Base-by-base conservation (phyloP, 2,113 vertebrate species). In the Cavia porcellus region DNA sequence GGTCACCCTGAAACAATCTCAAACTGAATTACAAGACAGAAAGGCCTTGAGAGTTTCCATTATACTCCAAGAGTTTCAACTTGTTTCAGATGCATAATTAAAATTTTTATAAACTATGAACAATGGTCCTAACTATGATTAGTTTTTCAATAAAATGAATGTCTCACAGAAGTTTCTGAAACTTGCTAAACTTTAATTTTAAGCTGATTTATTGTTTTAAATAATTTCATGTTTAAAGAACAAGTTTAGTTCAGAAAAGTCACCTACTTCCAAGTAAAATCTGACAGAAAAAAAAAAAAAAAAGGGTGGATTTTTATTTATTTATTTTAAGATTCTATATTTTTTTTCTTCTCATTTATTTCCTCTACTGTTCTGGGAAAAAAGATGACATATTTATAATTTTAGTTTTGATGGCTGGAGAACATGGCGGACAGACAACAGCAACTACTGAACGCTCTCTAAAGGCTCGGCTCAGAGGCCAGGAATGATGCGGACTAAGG, bases 131-230 rank as follows among this genome's bases (percentile, higher is more conserved):
- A 87, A 80, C 32, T 55, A 93, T 10, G 24, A 61, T 0, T 64
- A 38, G 45, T 32, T 83, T 88, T 72, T 72, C 59, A 77, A 68
- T 89, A 62, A 93, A 90, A 87, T 50, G 77, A 79, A 72, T n/a
- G 57, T 1, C 52, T 52, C 22, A 35, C 52, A 74, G 10, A 95
- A 66, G 52, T 64, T 86, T 86, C 30, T 32, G 74, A 86, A 83
- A 15, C 52, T 92, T 90, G 20, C 45, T 95, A 86, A 89, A 77
- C 17, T 47, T 92, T 82, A 95, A 83, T 59, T 90, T 57, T 93
- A 62, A 88, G 70, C 13, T 83, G 57, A 68, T 32, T 74, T n/a
- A 82, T 19, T 79, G 68, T 45, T 74, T 61, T 86, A 75, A 89
- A 81, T 64, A 90, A 61, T 42, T 64, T 87, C 12, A 70, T 38